Evolutionary conservation across 2,797 vertebrate species (phyloP).

Genomic region (Trematocara caparti): DNA sequence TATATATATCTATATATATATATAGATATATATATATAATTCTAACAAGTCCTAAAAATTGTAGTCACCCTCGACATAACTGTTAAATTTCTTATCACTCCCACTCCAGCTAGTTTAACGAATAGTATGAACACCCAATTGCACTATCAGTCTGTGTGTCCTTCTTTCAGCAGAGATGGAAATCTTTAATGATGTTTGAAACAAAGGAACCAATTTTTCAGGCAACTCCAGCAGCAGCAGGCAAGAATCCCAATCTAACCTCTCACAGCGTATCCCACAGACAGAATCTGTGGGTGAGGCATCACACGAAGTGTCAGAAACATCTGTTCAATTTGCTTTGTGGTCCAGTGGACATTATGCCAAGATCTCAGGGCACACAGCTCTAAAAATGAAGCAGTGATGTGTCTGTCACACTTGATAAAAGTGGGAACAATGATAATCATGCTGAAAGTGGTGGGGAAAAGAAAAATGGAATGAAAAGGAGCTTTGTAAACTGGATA

Average conservation of each 20-base stretch:
- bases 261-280: slow-evolving; percentile 15
- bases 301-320: slow-evolving; percentile 57
- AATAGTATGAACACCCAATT: background rate
- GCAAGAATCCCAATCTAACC: slow-evolving; percentile 33
- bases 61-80: background rate
- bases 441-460: slow-evolving; percentile 35
- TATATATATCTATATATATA: too few relatives aligned
- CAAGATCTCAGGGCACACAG: slow-evolving; percentile 36
- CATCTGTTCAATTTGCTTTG: slow-evolving; percentile 65
- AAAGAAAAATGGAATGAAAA: slow-evolving; percentile 26
- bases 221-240: slow-evolving; percentile 2
- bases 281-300: slow-evolving; percentile 21
- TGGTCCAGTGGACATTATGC: slow-evolving; percentile 50
- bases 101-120: background rate
- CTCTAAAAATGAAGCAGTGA: slow-evolving; percentile 53
- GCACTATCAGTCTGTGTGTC: background rate
- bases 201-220: slow-evolving; percentile 9
- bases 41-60: background rate
- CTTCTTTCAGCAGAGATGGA: slow-evolving; percentile 10
- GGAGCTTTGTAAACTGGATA: slow-evolving; percentile 1
- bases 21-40: background rate
- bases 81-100: background rate
- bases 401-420: slow-evolving; percentile 65
- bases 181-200: slow-evolving; percentile 1
- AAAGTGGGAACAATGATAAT: slow-evolving; percentile 57